Evolutionary conservation across 2,797 vertebrate genomes (phyloP).

Genomic region (Hipposideros larvatus): DNA sequence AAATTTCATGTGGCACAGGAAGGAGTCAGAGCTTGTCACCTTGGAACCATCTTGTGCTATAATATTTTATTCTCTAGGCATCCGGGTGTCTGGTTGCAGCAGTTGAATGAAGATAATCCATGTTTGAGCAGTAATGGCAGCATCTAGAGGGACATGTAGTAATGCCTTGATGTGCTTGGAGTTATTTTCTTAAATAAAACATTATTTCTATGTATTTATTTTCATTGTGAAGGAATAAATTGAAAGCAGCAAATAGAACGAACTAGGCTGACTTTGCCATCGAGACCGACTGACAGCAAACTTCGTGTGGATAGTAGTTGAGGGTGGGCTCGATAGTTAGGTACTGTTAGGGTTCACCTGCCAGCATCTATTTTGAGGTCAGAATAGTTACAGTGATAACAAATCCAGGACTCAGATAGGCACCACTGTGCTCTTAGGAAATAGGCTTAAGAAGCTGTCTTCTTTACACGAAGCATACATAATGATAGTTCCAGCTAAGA

Average conservation of each 20-base stretch:
- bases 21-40: constrained; percentile 83
- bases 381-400: constrained; percentile 16
- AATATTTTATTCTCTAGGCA: constrained; percentile 82
- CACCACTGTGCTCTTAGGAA: neutral
- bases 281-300: constrained; percentile 42
- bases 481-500: neutral
- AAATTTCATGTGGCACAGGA: constrained; percentile 84
- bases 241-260: constrained; percentile 75
- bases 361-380: neutral
- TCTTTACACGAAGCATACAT: neutral
- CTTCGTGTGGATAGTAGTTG: constrained; percentile 33
- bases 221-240: constrained; percentile 76
- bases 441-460: neutral
- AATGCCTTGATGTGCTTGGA: constrained; percentile 80
- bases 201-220: constrained; percentile 72
- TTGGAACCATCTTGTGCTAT: constrained; percentile 70
- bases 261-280: constrained; percentile 66
- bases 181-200: constrained; percentile 86
- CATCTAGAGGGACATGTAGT: constrained; percentile 77
- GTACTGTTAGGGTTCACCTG: neutral
- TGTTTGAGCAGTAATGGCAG: constrained; percentile 83
- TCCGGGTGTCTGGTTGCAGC: constrained; percentile 80
- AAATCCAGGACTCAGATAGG: neutral
- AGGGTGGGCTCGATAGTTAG: neutral
- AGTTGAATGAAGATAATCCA: constrained; percentile 82